phyloP scores from a whole-genome alignment of 2,797 vertebrate species.

The Aplochiton taeniatus region DNA sequence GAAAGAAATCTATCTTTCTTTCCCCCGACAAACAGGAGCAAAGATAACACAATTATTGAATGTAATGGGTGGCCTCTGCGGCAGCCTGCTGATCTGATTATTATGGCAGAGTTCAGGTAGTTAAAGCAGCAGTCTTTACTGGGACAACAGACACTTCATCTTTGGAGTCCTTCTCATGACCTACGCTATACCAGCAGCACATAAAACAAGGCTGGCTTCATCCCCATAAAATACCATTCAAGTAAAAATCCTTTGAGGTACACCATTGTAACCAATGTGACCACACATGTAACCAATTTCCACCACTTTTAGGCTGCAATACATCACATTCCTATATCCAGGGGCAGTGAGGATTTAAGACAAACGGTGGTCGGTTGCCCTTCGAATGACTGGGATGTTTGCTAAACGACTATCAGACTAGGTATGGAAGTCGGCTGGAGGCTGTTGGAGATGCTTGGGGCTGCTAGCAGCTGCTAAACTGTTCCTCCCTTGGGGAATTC shows the following conservation, averaged over 20 bases:
- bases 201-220: constrained; percentile 10
- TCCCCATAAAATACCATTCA: too few relatives aligned
- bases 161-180: constrained; percentile 23
- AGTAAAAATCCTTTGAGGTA: too few relatives aligned
- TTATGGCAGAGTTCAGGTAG: constrained; percentile 7
- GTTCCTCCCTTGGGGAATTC: constrained; percentile 48
- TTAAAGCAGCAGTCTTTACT: constrained; percentile 9
- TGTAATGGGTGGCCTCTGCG: constrained; percentile 32
- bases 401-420: constrained; percentile 67
- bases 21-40: constrained; percentile 23
- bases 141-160: constrained; percentile 32
- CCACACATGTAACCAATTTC: neutral
- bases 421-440: constrained; percentile 56
- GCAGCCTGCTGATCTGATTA: constrained; percentile 26
- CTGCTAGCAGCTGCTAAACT: constrained; percentile 70
- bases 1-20: constrained; percentile 29
- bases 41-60: constrained; percentile 33
- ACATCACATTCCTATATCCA: constrained; percentile 28
- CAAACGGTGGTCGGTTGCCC: constrained; percentile 62
- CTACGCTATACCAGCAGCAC: constrained; percentile 19
- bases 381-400: constrained; percentile 74
- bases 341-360: constrained; percentile 49
- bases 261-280: too few relatives aligned
- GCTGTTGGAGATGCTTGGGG: constrained; percentile 56
- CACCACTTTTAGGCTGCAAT: constrained; percentile 2